Conservation (phyloP, 2,888 invertebrate genomes). For the Formica aserva region DNA sequence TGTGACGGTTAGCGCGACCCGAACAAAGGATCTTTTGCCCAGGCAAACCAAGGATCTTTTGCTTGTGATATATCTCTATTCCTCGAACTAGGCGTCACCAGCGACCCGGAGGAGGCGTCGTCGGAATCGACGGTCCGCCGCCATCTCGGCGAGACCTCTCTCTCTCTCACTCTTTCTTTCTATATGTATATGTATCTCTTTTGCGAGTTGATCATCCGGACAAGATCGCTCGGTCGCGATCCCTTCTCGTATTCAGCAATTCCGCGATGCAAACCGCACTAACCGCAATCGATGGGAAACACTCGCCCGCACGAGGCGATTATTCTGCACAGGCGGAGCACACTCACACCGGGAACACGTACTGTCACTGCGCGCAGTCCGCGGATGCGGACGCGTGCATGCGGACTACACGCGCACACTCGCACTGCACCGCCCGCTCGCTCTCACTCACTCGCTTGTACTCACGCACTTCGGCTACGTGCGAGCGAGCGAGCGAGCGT, state of each 20-base stretch:
- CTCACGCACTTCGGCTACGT: slow-evolving; percentile 14
- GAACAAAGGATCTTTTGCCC: slow-evolving; percentile 42
- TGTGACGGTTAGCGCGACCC: slow-evolving; percentile 14
- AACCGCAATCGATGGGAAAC: slow-evolving; percentile 42
- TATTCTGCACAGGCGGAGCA: neutral
- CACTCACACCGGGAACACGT: slow-evolving; percentile 30
- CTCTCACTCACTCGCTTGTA: slow-evolving; percentile 18
- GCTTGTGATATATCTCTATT: slow-evolving; percentile 5
- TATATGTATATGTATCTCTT: slow-evolving; percentile 1
- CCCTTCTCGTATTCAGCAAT: slow-evolving; percentile 45
- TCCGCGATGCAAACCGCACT: slow-evolving; percentile 57
- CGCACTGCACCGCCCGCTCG: slow-evolving; percentile 24
- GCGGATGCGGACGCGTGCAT: slow-evolving; percentile 59
- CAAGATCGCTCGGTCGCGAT: slow-evolving; percentile 2
- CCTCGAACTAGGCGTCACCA: slow-evolving; percentile 43
- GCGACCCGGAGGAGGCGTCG: slow-evolving; percentile 47
- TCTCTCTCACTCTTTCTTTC: neutral
- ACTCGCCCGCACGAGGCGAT: slow-evolving; percentile 16
- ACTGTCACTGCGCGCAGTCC: slow-evolving; percentile 59
- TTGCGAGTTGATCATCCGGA: neutral
- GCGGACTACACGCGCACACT: slow-evolving; percentile 48
- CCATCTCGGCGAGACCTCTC: slow-evolving; percentile 43
- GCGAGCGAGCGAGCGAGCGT: neutral
- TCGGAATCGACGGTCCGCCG: slow-evolving; percentile 53
- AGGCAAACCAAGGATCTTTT: neutral